Base-by-base conservation (phyloP, 2,113 vertebrate genomes). In the Myocastor coypus region DNA sequence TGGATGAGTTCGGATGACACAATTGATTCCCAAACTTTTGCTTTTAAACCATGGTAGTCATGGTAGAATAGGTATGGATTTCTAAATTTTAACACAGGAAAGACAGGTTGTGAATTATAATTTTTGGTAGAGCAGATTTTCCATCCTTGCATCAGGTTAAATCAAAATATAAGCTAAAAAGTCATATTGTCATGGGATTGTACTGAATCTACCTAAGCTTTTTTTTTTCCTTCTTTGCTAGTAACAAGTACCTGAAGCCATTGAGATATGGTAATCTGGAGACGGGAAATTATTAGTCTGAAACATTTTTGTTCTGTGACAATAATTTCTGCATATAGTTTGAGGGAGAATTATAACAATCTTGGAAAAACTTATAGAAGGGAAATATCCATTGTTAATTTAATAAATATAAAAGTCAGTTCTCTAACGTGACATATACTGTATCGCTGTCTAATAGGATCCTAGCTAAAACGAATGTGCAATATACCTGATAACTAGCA, bases 391-490 rank as follows among this genome's bases (percentile, higher is more conserved):
- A 83, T 91, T 52, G 7, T 32, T 85, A 26, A 91, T 83, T 84
- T 63, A 84, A 64, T 37, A 94, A 92, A 85, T 77, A 4, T 32
- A 78, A 61, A n/a, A 69, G 83, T 68, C 68, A 20, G 42, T 84
- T 88, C 82, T 78, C 55, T 89, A 94, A 84, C 80, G 46, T 20
- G 69, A 71, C 28, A 89, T 50, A 85, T 40, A 52, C 50, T 24
- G 26, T 9, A 37, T 61, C 83, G 17, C n/a, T 92, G 22, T 94
- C 24, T 66, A 81, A 46, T 63, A 34, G 42, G 50, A 89, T 89
- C n/a, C 24, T 46, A 89, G 81, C 5, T 82, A 28, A 78, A 94
- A 94, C 61, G 42, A 94, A 92, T 92, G 34, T 83, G n/a, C 63
- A 83, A 90, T 90, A 78, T 40, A 64, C 78, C 83, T 3, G 30